Percentiles rank a stretch among this genome's conserved stretches.
These are phyloP conservation scores for Kryptolebias marmoratus DNA, from an alignment of 2,113 vertebrate genomes.

Conservation along the genomic window DNA sequence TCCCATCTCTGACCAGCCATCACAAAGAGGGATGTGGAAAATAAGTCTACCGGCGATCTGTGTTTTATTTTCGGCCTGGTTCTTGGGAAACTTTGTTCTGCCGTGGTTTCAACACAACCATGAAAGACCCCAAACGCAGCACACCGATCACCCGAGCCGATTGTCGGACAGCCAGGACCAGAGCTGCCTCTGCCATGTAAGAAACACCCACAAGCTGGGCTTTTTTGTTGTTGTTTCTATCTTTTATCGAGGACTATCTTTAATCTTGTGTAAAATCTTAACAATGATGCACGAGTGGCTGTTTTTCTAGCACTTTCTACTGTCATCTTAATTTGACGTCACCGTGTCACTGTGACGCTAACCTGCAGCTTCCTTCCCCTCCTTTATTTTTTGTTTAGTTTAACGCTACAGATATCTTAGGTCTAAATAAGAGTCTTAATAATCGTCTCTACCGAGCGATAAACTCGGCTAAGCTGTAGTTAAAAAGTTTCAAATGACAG, in stretches of 20 bases:
- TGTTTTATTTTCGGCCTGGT: slow-evolving; percentile 58
- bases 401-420: not conserved
- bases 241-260: accelerated
- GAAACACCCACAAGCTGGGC: not conserved
- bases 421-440: too few species aligned
- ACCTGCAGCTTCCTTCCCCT: not conserved
- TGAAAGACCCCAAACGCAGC: slow-evolving; percentile 44
- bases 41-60: slow-evolving; percentile 28
- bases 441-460: too few species aligned
- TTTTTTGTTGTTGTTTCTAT: not conserved
- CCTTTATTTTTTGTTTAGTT: not conserved
- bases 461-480: too few species aligned
- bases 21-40: slow-evolving; percentile 66
- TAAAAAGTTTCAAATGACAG: too few species aligned
- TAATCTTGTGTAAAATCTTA: too few species aligned
- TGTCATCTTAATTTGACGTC: slow-evolving; percentile 67
- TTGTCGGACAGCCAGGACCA: slow-evolving; percentile 62
- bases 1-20: not conserved
- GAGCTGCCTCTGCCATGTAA: slow-evolving; percentile 83
- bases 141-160: slow-evolving; percentile 20
- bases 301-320: slow-evolving; percentile 73
- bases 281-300: not conserved
- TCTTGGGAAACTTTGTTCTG: slow-evolving; percentile 65
- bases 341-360: slow-evolving; percentile 11
- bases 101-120: slow-evolving; percentile 73